Percentiles rank a stretch among this genome's conserved stretches.
Evolutionary conservation across 1,140 invertebrate genomes (phyloP).

Genomic region (Tetraneura akinire): DNA sequence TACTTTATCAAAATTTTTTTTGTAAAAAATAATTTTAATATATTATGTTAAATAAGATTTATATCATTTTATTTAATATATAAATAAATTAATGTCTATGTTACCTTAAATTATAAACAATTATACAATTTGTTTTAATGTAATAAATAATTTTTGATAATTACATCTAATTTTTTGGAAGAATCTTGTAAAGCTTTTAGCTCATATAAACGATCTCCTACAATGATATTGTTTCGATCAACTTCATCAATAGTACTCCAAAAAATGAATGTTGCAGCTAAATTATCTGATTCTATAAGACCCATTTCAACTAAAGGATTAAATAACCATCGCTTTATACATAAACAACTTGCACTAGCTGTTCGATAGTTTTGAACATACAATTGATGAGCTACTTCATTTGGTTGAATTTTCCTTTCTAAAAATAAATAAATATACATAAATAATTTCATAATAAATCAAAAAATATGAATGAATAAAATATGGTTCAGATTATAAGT

Average conservation of each 20-base stretch:
- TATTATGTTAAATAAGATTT: too few relatives aligned
- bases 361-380: conserved; percentile 99
- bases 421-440: conserved; percentile 57
- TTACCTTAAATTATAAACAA: too few relatives aligned
- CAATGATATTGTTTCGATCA: conserved; percentile 86
- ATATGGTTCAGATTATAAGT: too few relatives aligned
- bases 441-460: too few relatives aligned
- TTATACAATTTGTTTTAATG: too few relatives aligned
- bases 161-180: conserved; percentile 78
- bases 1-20: too few relatives aligned
- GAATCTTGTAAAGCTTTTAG: conserved; percentile 92
- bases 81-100: too few relatives aligned
- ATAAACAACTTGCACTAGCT: conserved; percentile 94
- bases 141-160: background rate
- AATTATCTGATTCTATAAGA: conserved; percentile 65
- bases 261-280: conserved; percentile 73
- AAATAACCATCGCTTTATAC: conserved; percentile 93
- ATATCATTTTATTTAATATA: too few relatives aligned
- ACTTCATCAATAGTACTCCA: conserved; percentile 92
- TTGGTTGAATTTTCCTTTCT: conserved; percentile 91
- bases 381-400: conserved; percentile 94
- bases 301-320: conserved; percentile 73
- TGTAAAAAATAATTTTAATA: too few relatives aligned
- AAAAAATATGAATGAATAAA: too few relatives aligned
- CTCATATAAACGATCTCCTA: conserved; percentile 89